These are phyloP conservation scores for Ciconia nigra DNA, from an alignment of 2,797 vertebrate species.

Conservation along the genomic window DNA sequence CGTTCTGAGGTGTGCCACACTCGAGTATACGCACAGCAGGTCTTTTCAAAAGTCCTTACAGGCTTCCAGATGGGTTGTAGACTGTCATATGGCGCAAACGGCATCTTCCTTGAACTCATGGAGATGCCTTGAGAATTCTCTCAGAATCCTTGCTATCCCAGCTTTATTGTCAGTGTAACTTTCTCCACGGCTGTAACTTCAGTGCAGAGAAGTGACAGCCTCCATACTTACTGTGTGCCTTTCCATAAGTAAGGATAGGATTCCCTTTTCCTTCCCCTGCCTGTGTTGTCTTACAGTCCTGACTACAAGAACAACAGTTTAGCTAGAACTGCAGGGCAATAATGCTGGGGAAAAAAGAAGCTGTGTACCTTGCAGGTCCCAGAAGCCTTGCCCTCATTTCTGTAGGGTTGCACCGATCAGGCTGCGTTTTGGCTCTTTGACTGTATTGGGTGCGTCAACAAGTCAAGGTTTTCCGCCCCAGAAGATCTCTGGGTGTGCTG, in stretches of 20 bases:
- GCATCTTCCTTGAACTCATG: background rate
- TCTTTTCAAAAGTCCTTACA: background rate
- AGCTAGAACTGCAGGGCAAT: background rate
- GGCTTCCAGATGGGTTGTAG: background rate
- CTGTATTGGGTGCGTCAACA: background rate
- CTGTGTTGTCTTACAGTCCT: background rate
- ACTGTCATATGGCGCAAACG: background rate
- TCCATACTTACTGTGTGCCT: fast-evolving
- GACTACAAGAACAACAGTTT: background rate
- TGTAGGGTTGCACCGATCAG: fast-evolving
- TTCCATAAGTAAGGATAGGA: background rate
- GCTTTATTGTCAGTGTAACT: background rate
- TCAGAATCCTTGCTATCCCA: background rate
- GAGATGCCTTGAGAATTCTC: background rate
- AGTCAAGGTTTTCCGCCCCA: background rate
- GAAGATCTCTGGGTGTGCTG: background rate
- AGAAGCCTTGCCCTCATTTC: background rate
- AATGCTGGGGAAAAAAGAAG: background rate
- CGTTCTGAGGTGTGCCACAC: background rate
- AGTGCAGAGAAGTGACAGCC: background rate
- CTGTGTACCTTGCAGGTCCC: background rate
- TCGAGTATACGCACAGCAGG: fast-evolving
- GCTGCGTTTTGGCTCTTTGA: background rate
- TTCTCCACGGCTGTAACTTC: background rate
- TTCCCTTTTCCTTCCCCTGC: background rate